Evolutionary conservation across 2,888 invertebrate species (phyloP), one percentile per base, ranked within the genome.

Genomic region (Oxystoma pomonae): DNA sequence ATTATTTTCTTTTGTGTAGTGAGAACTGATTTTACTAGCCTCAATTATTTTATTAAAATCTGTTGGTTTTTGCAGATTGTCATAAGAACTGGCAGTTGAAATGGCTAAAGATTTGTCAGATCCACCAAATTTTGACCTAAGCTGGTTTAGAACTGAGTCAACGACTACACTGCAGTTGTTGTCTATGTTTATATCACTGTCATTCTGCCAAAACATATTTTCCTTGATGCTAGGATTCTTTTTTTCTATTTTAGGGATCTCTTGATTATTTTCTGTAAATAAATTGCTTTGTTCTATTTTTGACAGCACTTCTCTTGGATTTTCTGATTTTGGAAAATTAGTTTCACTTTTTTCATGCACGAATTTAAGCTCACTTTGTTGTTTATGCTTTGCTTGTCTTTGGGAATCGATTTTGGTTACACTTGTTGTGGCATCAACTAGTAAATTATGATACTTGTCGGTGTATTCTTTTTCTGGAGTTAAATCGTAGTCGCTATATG

Each of bases 381-480:
- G 3, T 7, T 35, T 35, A 35, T 12, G 12, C 5, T 35, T 35
- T 3, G 12, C 5, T 12, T 35, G 3, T 12, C 12, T 35, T 35
- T 7, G 12, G 35, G 35, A 12, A 12, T 3, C 3, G 12, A 35
- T 35, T 2, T 61, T 64, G 21, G 65, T 60, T 19, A 65, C 21
- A 35, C 68, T 71, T 2, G 70, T 69, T 3, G 66, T 52, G 1
- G 62, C 70, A 59, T 71, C 71, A 0, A 61, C 60, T 57, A 69
- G 20, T 35, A 71, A 58, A 58, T 69, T 65, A 55, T 72, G 70
- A 58, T 69, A 70, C 52, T 69, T 71, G 19, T 67, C 56, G 22
- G 60, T 62, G 0, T 53, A 57, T n/a, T 72, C 72, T 57, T 67
- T 67, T 59, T 73, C 67, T 1, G 73, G 72, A 3, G 72, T 72